phyloP scores from a whole-genome alignment of 30 jellyfish, hydroid and myxozoan species.

The Cassiopea andromeda region DNA sequence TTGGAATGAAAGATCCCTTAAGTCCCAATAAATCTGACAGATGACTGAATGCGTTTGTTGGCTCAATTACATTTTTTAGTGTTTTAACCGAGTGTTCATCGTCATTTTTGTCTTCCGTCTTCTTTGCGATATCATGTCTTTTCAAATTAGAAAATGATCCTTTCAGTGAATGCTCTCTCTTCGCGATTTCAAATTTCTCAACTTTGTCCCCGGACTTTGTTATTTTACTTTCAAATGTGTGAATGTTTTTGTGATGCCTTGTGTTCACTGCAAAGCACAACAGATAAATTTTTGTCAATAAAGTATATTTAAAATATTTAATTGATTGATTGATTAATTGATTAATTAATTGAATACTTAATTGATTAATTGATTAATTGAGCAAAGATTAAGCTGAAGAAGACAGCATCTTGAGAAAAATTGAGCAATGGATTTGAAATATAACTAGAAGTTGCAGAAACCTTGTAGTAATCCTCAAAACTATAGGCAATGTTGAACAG shows the following conservation, averaged over 20 bases:
- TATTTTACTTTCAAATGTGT: constrained; percentile 1
- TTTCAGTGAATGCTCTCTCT: background rate
- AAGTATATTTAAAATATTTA: no score
- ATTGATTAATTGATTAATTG: no score
- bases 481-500: no score
- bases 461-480: no score
- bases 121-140: background rate
- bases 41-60: constrained; percentile 51
- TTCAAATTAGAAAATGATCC: background rate
- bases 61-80: constrained; percentile 52
- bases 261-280: background rate
- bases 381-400: no score
- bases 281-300: no score
- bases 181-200: background rate
- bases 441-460: no score
- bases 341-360: no score
- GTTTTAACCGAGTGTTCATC: background rate
- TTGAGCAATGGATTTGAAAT: no score
- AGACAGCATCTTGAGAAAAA: no score
- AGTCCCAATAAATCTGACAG: constrained; percentile 60
- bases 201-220: background rate
- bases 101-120: background rate
- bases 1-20: constrained; percentile 62
- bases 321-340: no score
- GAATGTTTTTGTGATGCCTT: background rate